phyloP scores from a whole-genome alignment of 2,113 vertebrate species.

The Uria lomvia region DNA sequence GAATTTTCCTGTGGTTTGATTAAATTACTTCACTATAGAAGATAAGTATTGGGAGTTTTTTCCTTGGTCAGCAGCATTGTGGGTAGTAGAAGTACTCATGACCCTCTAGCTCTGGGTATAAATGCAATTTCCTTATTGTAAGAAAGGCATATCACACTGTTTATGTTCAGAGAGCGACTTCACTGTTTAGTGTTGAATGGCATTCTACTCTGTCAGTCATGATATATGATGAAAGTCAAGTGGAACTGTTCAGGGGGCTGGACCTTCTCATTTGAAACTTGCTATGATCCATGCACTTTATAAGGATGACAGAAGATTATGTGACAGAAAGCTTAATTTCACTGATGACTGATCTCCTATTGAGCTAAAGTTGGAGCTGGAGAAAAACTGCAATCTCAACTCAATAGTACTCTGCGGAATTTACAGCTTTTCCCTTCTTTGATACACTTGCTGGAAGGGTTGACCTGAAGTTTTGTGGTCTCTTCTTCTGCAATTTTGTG shows the following conservation, averaged over 20 bases:
- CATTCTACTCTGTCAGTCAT: neutral
- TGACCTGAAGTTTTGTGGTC: neutral
- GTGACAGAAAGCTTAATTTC: conserved; percentile 8
- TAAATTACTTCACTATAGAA: neutral
- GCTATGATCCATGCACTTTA: neutral
- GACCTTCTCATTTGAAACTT: neutral
- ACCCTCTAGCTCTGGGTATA: neutral
- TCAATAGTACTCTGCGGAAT: neutral
- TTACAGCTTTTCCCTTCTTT: neutral
- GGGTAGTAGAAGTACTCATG: neutral
- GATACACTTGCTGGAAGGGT: neutral
- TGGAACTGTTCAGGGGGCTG: neutral
- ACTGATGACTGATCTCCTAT: neutral
- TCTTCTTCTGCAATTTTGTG: neutral
- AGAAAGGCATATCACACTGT: neutral
- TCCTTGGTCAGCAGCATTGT: neutral
- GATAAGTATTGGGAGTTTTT: neutral
- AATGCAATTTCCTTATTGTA: neutral
- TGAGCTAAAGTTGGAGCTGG: neutral
- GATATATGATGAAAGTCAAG: neutral
- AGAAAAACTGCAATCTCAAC: neutral
- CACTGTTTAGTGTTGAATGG: neutral
- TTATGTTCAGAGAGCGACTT: neutral
- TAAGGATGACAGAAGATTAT: neutral
- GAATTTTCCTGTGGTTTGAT: neutral